Conservation (phyloP, 2,888 invertebrate species). For the Synergus japonicus region DNA sequence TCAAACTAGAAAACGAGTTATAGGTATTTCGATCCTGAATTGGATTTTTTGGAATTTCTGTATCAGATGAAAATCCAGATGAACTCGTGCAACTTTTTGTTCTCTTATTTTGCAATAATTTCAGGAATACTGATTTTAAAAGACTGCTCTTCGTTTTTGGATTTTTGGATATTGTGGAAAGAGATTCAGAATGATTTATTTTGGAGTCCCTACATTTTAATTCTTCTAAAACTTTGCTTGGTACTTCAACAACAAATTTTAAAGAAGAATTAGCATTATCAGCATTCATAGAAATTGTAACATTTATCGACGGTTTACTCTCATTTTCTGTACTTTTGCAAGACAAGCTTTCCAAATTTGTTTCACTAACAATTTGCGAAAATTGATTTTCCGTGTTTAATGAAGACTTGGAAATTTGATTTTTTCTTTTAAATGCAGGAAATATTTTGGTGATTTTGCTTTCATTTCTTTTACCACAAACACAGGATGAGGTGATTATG, state of each 20-base stretch:
- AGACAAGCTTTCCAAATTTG: neutral
- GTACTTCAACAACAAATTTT: conserved; percentile 46
- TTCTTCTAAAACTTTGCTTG: conserved; percentile 37
- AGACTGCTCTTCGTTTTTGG: conserved; percentile 10
- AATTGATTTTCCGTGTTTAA: neutral
- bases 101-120: conserved; percentile 45
- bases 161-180: conserved; percentile 10
- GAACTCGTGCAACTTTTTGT: conserved; percentile 21
- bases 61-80: neutral
- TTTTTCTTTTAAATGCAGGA: neutral
- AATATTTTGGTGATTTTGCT: neutral
- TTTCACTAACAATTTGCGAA: neutral
- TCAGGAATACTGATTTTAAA: conserved; percentile 35
- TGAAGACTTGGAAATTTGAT: neutral
- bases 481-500: neutral
- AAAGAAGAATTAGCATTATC: conserved; percentile 25
- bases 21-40: conserved; percentile 32
- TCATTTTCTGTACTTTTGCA: neutral
- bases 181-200: conserved; percentile 11
- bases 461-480: neutral
- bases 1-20: conserved; percentile 1
- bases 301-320: neutral
- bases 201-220: conserved; percentile 19
- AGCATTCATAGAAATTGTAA: conserved; percentile 28
- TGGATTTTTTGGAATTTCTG: neutral